phyloP scores from a whole-genome alignment of 2,113 vertebrate genomes.

The Arizona elegans region DNA sequence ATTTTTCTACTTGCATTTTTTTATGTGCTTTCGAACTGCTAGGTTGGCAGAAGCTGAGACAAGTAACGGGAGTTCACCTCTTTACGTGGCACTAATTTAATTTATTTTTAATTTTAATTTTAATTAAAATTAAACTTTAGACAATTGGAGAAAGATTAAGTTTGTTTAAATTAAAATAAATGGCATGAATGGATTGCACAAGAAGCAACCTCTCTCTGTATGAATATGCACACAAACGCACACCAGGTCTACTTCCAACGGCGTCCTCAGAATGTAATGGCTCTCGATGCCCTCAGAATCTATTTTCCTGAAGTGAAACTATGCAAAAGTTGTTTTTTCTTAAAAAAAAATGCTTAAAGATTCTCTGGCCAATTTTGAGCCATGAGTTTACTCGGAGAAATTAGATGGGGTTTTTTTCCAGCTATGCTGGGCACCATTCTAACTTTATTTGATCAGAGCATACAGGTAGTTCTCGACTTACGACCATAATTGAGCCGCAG shows the following conservation, averaged over 20 bases:
- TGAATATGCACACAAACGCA: background rate
- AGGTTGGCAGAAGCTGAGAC: too few relatives aligned
- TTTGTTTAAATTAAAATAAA: background rate
- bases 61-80: too few relatives aligned
- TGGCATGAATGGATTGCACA: background rate
- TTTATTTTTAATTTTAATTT: too few relatives aligned
- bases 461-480: background rate
- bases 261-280: background rate
- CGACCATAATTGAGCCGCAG: background rate
- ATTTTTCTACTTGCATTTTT: too few relatives aligned
- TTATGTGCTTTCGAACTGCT: too few relatives aligned
- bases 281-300: background rate
- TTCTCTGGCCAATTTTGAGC: background rate
- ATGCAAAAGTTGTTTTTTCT: background rate
- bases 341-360: background rate
- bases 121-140: too few relatives aligned
- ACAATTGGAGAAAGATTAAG: background rate
- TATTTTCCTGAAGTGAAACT: background rate
- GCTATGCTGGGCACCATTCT: too few relatives aligned
- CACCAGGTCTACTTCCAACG: background rate
- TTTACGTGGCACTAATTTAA: too few relatives aligned
- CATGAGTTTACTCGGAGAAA: background rate
- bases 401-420: background rate
- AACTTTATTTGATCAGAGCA: background rate
- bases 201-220: background rate